Percentiles rank a stretch among this genome's conserved stretches.
These are phyloP conservation scores for Microtus montanus DNA, from an alignment of 2,113 vertebrate genomes.

Conservation along the genomic window DNA sequence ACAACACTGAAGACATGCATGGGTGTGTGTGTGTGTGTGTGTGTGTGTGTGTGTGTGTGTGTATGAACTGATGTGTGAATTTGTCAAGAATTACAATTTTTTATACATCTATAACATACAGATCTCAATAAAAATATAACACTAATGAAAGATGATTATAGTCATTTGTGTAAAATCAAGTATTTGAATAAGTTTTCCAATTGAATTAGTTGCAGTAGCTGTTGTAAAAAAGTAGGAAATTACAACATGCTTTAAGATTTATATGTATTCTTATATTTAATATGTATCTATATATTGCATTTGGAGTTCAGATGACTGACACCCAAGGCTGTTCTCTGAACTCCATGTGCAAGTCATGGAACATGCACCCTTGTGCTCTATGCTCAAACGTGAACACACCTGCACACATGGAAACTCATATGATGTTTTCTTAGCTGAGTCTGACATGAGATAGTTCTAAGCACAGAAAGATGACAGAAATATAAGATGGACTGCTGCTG, in stretches of 20 bases:
- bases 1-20: neutral
- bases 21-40: neutral
- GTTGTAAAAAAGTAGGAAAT: neutral
- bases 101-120: neutral
- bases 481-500: neutral
- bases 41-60: neutral
- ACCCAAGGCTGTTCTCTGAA: neutral
- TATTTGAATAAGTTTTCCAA: neutral
- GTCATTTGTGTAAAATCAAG: neutral
- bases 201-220: neutral
- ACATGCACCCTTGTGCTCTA: neutral
- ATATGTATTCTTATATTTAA: neutral
- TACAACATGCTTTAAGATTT: neutral
- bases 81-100: neutral
- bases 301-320: neutral
- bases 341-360: neutral
- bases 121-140: neutral
- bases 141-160: neutral
- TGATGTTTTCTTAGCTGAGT: neutral
- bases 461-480: neutral
- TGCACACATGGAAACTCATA: neutral
- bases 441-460: neutral
- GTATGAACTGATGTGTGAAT: neutral
- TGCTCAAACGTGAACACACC: neutral
- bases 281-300: neutral